Percentiles rank a stretch among this genome's conserved stretches.
These are phyloP conservation scores for Calliopsis andreniformis DNA, from an alignment of 1,140 invertebrate genomes.

Conservation along the genomic window DNA sequence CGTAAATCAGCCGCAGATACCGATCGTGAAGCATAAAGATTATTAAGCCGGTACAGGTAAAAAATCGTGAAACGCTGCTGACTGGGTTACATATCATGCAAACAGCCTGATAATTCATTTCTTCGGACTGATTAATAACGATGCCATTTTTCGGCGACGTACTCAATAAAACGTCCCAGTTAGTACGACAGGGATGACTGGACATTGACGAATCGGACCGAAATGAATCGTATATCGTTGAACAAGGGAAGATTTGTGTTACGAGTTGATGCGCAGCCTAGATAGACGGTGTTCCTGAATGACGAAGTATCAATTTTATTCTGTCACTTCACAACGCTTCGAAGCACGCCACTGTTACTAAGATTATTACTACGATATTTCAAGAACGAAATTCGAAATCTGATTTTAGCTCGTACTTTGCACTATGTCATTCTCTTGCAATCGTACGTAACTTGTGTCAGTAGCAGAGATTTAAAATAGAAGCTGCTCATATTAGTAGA, in stretches of 20 bases:
- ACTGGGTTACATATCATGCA: not conserved
- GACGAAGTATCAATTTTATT: slow-evolving; percentile 38
- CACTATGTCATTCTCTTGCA: no score
- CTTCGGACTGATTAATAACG: not conserved
- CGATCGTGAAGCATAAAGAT: not conserved
- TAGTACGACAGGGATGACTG: not conserved
- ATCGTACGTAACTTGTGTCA: no score
- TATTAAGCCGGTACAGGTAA: not conserved
- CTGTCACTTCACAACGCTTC: not conserved
- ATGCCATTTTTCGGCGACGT: not conserved
- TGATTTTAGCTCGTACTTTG: no score
- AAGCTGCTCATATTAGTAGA: no score
- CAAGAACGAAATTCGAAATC: not conserved
- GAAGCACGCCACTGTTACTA: not conserved
- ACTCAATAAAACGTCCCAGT: not conserved
- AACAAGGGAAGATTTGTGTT: slow-evolving; percentile 29
- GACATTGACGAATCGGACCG: slow-evolving; percentile 25
- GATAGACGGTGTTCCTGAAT: slow-evolving; percentile 18
- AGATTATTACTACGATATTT: not conserved
- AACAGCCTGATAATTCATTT: not conserved
- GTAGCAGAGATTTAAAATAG: no score
- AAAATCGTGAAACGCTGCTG: not conserved
- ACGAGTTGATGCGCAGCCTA: slow-evolving; percentile 12
- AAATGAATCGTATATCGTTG: slow-evolving; percentile 31
- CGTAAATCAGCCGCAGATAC: not conserved